Conservation (phyloP, 2,797 vertebrate species). For the Microchirus variegatus region DNA sequence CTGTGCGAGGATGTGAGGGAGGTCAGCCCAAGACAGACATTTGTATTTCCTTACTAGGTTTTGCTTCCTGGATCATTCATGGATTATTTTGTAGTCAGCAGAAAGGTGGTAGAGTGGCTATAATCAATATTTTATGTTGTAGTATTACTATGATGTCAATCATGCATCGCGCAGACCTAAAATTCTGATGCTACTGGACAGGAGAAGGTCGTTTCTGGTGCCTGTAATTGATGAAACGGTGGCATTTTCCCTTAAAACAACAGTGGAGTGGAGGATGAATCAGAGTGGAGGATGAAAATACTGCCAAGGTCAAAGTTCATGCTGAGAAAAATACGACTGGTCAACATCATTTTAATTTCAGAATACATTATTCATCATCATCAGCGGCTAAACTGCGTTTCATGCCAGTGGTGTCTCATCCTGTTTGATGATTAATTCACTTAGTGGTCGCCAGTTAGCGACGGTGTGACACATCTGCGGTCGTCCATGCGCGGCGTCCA, state of each 20-base stretch:
- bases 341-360: conserved; percentile 36
- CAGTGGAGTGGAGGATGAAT: background rate
- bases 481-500: conserved; percentile 8
- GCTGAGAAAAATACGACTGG: conserved; percentile 20
- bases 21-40: too few species aligned
- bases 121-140: background rate
- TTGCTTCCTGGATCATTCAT: too few species aligned
- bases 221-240: background rate
- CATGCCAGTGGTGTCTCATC: conserved; percentile 33
- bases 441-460: conserved; percentile 22
- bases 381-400: conserved; percentile 42
- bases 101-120: background rate
- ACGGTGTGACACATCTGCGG: conserved; percentile 34
- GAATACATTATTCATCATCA: conserved; percentile 56
- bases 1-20: too few species aligned
- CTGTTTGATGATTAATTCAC: conserved; percentile 64
- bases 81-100: background rate
- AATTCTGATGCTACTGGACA: background rate
- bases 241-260: background rate
- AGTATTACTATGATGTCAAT: background rate
- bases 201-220: background rate
- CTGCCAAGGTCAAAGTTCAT: conserved; percentile 20
- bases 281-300: background rate
- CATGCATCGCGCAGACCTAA: background rate
- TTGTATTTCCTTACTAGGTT: too few species aligned